Percentiles rank a stretch among this genome's conserved stretches.
Conservation (phyloP, 2,113 vertebrate species). For the human region DNA sequence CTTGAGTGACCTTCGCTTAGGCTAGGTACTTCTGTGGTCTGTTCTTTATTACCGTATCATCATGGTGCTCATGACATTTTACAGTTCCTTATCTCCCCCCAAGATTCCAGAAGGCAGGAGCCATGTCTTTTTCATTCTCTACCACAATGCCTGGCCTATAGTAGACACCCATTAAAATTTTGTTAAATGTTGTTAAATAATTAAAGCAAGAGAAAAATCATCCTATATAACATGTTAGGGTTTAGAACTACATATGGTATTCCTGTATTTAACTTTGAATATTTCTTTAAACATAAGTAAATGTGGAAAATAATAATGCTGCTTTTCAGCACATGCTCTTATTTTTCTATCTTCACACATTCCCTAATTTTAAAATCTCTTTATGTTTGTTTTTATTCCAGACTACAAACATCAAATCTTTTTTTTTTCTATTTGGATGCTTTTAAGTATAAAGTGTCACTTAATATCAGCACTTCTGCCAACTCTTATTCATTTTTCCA, state of each 20-base stretch:
- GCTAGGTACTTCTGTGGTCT: neutral
- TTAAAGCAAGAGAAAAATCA: neutral
- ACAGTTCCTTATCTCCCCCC: neutral
- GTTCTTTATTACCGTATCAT: neutral
- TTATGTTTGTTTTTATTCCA: conserved; percentile 56
- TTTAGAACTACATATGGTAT: conserved; percentile 34
- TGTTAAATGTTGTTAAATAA: conserved; percentile 15
- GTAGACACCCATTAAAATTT: neutral
- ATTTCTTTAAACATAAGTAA: conserved; percentile 48
- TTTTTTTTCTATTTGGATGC: neutral
- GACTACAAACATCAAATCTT: neutral
- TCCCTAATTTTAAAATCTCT: conserved; percentile 50
- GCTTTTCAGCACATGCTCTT: conserved; percentile 36
- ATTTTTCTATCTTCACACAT: conserved; percentile 49
- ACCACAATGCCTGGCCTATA: neutral
- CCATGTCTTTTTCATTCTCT: neutral
- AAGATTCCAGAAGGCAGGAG: neutral
- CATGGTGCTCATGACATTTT: neutral
- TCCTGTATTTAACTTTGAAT: conserved; percentile 48
- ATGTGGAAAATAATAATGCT: conserved; percentile 41
- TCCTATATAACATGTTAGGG: neutral
- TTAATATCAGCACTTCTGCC: neutral
- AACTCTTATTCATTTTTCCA: neutral
- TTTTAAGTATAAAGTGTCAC: conserved; percentile 49
- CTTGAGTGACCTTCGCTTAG: neutral